Conservation (phyloP, 37 sponge, comb jelly and placozoan species). For the Cladorhizidae sp. region DNA sequence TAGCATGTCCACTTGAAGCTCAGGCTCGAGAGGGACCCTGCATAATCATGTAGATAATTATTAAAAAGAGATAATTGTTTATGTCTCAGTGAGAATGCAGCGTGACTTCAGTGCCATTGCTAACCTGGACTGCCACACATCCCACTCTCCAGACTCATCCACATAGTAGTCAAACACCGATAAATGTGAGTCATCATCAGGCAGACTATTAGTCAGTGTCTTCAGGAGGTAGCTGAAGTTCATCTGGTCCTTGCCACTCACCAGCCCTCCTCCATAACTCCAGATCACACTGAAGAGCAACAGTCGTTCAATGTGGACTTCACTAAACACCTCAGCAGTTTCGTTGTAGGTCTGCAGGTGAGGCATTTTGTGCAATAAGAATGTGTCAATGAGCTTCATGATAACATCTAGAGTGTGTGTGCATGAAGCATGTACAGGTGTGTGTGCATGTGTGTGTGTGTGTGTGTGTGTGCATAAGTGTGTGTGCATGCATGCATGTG, state of each 20-base stretch:
- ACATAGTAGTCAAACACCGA: constrained; percentile 95
- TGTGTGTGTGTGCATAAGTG: too few species aligned
- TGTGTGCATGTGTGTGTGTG: too few species aligned
- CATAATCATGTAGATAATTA: too few species aligned
- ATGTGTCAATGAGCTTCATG: neutral
- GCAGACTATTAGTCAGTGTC: constrained; percentile 77
- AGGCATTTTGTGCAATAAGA: neutral
- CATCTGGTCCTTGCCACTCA: constrained; percentile 47
- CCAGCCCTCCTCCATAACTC: constrained; percentile 84
- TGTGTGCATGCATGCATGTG: too few species aligned
- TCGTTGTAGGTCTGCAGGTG: constrained; percentile 75
- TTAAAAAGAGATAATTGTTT: neutral
- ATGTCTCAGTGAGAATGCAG: neutral
- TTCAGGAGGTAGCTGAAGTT: constrained; percentile 77
- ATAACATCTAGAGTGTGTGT: neutral
- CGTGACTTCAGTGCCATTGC: constrained; percentile 30
- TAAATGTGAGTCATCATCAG: constrained; percentile 85
- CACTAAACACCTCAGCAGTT: constrained; percentile 83
- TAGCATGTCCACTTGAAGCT: constrained; percentile 32
- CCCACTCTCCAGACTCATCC: constrained; percentile 96
- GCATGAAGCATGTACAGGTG: neutral
- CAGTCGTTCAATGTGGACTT: constrained; percentile 81
- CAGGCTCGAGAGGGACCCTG: constrained; percentile 37
- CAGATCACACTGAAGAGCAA: constrained; percentile 86
- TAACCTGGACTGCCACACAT: constrained; percentile 85